Evolutionary conservation across 2,888 invertebrate species (phyloP).

Genomic region (Nymphalis urticae): DNA sequence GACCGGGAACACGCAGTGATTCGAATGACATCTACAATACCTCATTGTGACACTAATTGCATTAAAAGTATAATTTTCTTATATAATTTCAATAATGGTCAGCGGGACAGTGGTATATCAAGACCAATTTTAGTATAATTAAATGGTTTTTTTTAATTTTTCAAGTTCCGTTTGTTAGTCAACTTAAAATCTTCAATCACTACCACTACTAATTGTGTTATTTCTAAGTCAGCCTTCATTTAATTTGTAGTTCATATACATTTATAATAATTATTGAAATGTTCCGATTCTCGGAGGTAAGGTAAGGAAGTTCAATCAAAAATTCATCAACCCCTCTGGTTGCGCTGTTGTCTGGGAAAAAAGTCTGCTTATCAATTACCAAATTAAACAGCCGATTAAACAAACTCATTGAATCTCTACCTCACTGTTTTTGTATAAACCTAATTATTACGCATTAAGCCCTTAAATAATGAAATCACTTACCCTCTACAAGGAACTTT

Average conservation of each 20-base stretch:
- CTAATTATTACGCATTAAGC: neutral
- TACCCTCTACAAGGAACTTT: neutral
- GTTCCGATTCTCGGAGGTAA: too few species aligned
- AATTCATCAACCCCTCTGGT: neutral
- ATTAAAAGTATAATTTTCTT: neutral
- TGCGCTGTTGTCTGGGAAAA: neutral
- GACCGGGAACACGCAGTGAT: neutral
- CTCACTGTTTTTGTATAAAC: neutral
- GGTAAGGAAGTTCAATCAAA: neutral
- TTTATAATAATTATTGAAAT: too few species aligned
- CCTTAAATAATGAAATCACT: neutral
- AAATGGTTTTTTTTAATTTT: too few species aligned
- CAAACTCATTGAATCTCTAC: neutral
- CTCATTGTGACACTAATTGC: neutral
- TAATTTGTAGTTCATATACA: too few species aligned
- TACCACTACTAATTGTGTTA: too few species aligned
- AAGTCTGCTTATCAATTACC: neutral
- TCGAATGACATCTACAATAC: neutral
- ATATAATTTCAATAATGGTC: neutral
- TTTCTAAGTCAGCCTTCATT: too few species aligned
- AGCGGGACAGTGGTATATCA: neutral
- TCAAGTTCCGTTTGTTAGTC: too few species aligned
- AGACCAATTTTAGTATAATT: too few species aligned
- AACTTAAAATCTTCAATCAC: too few species aligned
- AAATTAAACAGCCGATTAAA: neutral